Evolutionary conservation across 1,140 invertebrate genomes (phyloP).

Genomic region (Rhysida immarginata): DNA sequence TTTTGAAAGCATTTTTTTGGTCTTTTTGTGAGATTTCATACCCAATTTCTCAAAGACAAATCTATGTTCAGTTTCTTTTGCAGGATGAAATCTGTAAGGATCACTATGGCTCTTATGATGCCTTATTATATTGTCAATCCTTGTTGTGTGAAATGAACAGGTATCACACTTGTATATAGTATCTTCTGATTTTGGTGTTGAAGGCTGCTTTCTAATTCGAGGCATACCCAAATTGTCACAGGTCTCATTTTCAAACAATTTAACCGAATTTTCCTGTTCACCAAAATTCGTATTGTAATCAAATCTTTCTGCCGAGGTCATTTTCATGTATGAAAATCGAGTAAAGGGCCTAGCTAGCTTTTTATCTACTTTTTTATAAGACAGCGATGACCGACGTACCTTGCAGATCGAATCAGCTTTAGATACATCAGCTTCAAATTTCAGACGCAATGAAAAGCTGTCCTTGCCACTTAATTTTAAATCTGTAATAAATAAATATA

Average conservation of each 20-base stretch:
- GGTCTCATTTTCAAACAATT: too few relatives aligned
- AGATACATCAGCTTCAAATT: not conserved
- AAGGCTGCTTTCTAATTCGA: not conserved
- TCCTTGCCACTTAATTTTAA: not conserved
- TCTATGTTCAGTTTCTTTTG: not conserved
- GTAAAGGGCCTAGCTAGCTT: too few relatives aligned
- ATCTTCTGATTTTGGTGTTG: not conserved
- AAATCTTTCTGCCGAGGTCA: not conserved
- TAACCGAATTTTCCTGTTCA: too few relatives aligned
- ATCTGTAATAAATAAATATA: not conserved
- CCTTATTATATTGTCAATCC: conserved; percentile 1
- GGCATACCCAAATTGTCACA: not conserved
- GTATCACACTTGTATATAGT: conserved; percentile 2
- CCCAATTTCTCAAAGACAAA: too few relatives aligned
- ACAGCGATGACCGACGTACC: too few relatives aligned
- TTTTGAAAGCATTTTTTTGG: too few relatives aligned
- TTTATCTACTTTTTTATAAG: too few relatives aligned
- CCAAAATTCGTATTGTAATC: not conserved
- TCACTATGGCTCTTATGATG: conserved; percentile 11
- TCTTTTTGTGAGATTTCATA: too few relatives aligned
- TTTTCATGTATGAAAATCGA: not conserved
- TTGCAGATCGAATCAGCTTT: conserved; percentile 1
- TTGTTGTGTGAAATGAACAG: not conserved
- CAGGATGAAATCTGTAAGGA: not conserved
- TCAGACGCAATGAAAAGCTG: not conserved